These are phyloP conservation scores for Halocaridina rubra DNA, from an alignment of 2,888 invertebrate genomes.

Conservation along the genomic window DNA sequence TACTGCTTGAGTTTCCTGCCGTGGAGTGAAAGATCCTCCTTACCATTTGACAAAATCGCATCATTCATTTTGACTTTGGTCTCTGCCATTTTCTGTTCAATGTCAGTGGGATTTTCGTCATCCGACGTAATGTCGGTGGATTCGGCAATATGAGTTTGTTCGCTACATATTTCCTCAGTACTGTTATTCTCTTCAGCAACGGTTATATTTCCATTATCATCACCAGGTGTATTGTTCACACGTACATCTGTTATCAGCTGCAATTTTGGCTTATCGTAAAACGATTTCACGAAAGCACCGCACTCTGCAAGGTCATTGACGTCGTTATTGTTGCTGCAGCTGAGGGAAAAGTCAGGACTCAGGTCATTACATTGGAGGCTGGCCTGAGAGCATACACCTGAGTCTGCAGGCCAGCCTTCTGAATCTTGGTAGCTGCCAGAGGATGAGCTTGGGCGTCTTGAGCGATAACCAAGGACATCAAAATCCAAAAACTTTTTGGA, in stretches of 20 bases:
- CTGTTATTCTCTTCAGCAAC: background rate
- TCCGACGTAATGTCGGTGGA: constrained; percentile 23
- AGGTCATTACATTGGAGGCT: constrained; percentile 29
- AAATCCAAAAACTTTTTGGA: constrained; percentile 22
- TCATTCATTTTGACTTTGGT: constrained; percentile 63
- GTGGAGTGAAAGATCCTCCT: constrained; percentile 54
- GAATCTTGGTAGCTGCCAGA: constrained; percentile 10
- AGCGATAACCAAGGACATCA: constrained; percentile 25
- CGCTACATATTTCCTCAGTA: constrained; percentile 12
- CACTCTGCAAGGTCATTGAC: constrained; percentile 30
- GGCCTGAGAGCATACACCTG: background rate
- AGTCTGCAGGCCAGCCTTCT: background rate
- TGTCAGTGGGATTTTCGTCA: constrained; percentile 57
- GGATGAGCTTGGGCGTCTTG: constrained; percentile 15
- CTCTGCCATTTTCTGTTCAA: constrained; percentile 59
- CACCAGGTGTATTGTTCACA: background rate
- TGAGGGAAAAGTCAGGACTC: constrained; percentile 24
- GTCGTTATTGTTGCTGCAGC: constrained; percentile 18
- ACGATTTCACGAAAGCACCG: constrained; percentile 29
- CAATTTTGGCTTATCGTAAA: constrained; percentile 51
- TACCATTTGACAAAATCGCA: constrained; percentile 58
- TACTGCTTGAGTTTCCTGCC: constrained; percentile 56
- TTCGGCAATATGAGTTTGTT: background rate
- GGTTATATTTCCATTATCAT: constrained; percentile 32
- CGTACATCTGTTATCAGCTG: background rate